A percentile compares a stretch with the other conserved stretches of the same genome.
Evolutionary conservation across 2,113 vertebrate genomes (phyloP).

Genomic region (Heloderma charlesbogerti): DNA sequence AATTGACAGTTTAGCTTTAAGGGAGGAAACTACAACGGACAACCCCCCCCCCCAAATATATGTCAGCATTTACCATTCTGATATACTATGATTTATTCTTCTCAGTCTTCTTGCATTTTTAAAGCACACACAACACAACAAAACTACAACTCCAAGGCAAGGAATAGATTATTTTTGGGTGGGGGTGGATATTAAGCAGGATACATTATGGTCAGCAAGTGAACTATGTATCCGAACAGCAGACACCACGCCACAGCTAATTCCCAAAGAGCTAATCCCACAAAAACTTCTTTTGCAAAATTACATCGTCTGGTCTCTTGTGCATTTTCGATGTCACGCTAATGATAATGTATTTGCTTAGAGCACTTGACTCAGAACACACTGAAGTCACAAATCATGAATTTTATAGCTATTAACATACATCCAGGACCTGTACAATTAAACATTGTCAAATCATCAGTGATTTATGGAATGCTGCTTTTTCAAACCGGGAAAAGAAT

Average conservation of each 20-base stretch:
- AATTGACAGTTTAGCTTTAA: conserved; percentile 37
- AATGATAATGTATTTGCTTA: conserved; percentile 71
- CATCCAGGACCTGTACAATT: conserved; percentile 61
- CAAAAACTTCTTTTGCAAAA: conserved; percentile 50
- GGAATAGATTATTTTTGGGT: too few species aligned
- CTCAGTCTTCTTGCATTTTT: conserved; percentile 17
- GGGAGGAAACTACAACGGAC: conserved; percentile 10
- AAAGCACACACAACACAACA: neutral
- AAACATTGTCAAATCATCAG: conserved; percentile 65
- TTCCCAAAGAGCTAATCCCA: conserved; percentile 53
- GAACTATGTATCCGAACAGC: conserved; percentile 48
- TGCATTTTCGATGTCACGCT: conserved; percentile 66
- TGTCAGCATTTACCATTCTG: neutral
- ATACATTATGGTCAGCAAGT: conserved; percentile 50
- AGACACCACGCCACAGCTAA: conserved; percentile 57
- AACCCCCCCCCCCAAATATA: conserved; percentile 7
- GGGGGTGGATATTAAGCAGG: too few species aligned
- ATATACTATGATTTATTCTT: conserved; percentile 10
- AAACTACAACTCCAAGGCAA: conserved; percentile 24
- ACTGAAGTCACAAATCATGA: conserved; percentile 67
- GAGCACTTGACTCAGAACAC: conserved; percentile 72
- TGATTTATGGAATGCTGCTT: conserved; percentile 54
- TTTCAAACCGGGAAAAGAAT: conserved; percentile 56
- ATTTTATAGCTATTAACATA: conserved; percentile 66
- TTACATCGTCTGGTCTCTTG: conserved; percentile 67